These are phyloP conservation scores for Coelinius sp. DNA, from an alignment of 2,888 invertebrate species.

Conservation along the genomic window DNA sequence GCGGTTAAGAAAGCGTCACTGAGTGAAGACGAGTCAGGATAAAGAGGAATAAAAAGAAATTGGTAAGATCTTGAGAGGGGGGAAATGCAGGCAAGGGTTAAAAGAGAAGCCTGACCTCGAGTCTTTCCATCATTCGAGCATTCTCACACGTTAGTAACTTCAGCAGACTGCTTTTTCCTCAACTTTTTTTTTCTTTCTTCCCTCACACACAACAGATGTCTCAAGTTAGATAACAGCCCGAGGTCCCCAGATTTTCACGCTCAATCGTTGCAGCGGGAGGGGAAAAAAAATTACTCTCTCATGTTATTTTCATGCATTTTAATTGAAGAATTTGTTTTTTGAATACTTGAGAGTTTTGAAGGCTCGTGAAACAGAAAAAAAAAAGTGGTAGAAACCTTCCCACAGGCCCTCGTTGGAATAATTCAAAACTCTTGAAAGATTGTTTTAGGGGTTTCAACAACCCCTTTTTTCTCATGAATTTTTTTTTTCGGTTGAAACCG, in stretches of 20 bases:
- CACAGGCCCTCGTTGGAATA: not conserved
- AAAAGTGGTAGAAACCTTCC: constrained; percentile 1
- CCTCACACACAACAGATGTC: constrained; percentile 9
- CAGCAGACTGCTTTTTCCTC: constrained; percentile 16
- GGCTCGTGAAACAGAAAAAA: not conserved
- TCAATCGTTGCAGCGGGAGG: not conserved
- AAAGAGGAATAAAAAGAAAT: not conserved
- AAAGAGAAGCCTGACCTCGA: constrained; percentile 9
- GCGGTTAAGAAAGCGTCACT: not conserved
- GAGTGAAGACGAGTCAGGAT: not conserved
- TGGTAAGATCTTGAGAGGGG: not conserved
- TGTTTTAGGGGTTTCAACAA: constrained; percentile 5
- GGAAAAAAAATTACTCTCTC: not conserved
- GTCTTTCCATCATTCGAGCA: constrained; percentile 21
- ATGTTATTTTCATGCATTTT: not conserved
- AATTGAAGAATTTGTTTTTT: constrained; percentile 7
- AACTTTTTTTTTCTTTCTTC: not conserved
- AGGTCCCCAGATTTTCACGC: constrained; percentile 8
- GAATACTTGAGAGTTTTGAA: not conserved
- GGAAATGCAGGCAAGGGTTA: constrained; percentile 1
- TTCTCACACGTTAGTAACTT: constrained; percentile 14
- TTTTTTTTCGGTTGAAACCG: not conserved
- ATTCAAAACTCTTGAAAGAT: not conserved
- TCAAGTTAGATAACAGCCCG: constrained; percentile 14
- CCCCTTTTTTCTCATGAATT: constrained; percentile 13